These are phyloP conservation scores for Colossoma macropomum DNA, from an alignment of 2,113 vertebrate species.

Conservation along the genomic window DNA sequence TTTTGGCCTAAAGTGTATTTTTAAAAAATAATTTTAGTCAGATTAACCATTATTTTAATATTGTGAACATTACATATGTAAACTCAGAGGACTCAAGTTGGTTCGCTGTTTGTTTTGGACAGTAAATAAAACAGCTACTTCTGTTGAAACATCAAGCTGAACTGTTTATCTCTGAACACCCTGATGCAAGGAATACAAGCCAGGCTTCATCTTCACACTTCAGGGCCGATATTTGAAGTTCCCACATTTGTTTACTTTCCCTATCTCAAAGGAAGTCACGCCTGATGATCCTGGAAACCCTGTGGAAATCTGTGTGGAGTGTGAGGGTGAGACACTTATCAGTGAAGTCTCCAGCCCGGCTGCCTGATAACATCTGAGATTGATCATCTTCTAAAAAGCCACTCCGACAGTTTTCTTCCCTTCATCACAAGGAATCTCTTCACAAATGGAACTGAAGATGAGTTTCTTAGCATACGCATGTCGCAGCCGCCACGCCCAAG, in stretches of 20 bases:
- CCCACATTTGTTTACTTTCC: constrained; percentile 30
- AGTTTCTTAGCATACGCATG: neutral
- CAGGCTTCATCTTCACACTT: constrained; percentile 18
- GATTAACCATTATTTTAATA: no score
- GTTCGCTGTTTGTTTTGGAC: no score
- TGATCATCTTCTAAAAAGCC: constrained; percentile 10
- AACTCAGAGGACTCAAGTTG: no score
- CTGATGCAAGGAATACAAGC: constrained; percentile 46
- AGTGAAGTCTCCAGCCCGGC: neutral
- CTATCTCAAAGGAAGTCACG: constrained; percentile 6
- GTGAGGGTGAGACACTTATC: constrained; percentile 1
- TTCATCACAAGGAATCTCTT: neutral
- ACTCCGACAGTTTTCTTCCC: neutral
- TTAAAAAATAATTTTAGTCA: no score
- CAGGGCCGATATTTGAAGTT: constrained; percentile 7
- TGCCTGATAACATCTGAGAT: neutral
- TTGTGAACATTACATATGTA: no score
- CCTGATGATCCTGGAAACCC: neutral
- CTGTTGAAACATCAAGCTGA: constrained; percentile 3
- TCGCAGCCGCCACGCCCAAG: neutral
- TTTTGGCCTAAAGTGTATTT: no score
- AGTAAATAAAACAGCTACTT: neutral
- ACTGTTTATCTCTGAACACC: neutral
- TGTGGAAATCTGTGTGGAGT: neutral
- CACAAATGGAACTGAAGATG: neutral